Evolutionary conservation across 2,113 vertebrate genomes (phyloP).

Genomic region (Anolis carolinensis): DNA sequence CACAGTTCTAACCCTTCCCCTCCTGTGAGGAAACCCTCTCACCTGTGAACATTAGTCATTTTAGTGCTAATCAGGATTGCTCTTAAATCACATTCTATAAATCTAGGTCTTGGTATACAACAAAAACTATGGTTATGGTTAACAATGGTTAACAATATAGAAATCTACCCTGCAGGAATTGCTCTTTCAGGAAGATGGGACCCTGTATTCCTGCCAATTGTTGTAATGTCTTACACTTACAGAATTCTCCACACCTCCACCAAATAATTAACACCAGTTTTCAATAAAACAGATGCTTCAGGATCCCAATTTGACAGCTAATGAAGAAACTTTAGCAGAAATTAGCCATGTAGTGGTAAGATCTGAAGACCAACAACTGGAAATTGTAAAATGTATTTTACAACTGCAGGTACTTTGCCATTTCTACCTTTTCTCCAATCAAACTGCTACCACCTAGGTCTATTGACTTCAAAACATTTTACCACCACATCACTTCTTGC

Average conservation of each 20-base stretch:
- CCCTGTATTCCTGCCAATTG: too few relatives aligned
- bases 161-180: too few relatives aligned
- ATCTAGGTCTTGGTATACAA: background rate
- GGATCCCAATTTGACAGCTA: background rate
- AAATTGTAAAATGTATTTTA: background rate
- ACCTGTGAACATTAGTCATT: background rate
- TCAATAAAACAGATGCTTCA: background rate
- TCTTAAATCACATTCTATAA: background rate
- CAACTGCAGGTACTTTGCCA: background rate
- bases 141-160: background rate
- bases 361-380: background rate
- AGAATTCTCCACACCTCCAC: background rate
- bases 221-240: background rate
- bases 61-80: background rate
- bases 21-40: background rate
- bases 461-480: slow-evolving; percentile 13
- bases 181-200: too few relatives aligned
- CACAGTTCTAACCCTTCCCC: background rate
- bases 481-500: background rate
- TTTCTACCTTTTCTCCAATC: background rate
- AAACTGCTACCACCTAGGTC: background rate
- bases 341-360: background rate
- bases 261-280: background rate
- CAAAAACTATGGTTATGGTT: background rate
- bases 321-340: background rate